These are phyloP conservation scores for Odocoileus virginianus DNA, from an alignment of 2,113 vertebrate species.

Conservation along the genomic window DNA sequence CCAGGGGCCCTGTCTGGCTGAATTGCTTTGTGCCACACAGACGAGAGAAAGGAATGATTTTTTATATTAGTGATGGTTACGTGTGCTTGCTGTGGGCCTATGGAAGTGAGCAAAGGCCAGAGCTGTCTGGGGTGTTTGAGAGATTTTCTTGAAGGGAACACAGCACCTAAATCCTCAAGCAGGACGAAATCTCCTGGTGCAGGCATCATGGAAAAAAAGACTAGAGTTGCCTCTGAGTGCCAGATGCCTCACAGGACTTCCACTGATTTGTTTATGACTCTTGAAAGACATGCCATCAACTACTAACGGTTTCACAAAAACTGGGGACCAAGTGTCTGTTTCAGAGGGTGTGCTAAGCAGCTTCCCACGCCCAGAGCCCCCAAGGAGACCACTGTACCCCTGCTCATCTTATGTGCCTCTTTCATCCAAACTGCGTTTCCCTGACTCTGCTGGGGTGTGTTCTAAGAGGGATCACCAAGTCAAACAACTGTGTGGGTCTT, in stretches of 20 bases:
- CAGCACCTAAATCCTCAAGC: slow-evolving; percentile 19
- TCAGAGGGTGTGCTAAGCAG: neutral
- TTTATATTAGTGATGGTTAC: neutral
- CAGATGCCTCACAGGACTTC: neutral
- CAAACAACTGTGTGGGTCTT: slow-evolving; percentile 79
- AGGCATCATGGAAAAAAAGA: neutral
- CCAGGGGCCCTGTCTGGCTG: slow-evolving; percentile 18
- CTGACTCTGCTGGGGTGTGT: slow-evolving; percentile 76
- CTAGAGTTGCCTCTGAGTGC: neutral
- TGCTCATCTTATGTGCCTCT: slow-evolving; percentile 68
- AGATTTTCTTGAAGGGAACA: slow-evolving; percentile 29
- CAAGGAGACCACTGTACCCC: neutral
- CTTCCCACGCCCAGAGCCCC: neutral
- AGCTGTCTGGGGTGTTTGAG: neutral
- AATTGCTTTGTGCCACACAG: slow-evolving; percentile 57
- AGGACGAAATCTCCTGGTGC: neutral
- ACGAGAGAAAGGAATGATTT: slow-evolving; percentile 6
- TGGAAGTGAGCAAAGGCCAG: neutral
- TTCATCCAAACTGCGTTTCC: slow-evolving; percentile 76
- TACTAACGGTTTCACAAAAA: slow-evolving; percentile 67
- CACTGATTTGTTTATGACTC: slow-evolving; percentile 14
- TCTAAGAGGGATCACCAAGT: slow-evolving; percentile 79
- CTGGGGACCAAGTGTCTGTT: slow-evolving; percentile 67
- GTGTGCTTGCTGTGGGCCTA: neutral
- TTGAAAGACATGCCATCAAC: slow-evolving; percentile 3